Percentiles rank a stretch among this genome's conserved stretches.
Conservation (phyloP, 2,113 vertebrate species). For the Phaethornis superciliosus region DNA sequence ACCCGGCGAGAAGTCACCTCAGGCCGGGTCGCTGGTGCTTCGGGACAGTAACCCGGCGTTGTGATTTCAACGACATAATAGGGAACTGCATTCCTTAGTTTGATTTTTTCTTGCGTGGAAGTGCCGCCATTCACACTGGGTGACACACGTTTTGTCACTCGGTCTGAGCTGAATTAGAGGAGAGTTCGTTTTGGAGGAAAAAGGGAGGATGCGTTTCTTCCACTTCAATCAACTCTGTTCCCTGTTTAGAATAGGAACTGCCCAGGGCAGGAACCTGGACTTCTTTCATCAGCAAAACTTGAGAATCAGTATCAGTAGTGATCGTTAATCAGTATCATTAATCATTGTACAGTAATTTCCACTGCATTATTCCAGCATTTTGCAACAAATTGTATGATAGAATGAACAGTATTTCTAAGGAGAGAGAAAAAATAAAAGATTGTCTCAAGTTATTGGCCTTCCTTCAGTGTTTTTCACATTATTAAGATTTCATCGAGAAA, state of each 20-base stretch:
- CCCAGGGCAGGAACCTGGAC: neutral
- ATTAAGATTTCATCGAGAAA: neutral
- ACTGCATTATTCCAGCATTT: rapidly evolving
- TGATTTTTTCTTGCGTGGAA: neutral
- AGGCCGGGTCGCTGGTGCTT: neutral
- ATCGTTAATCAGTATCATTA: neutral
- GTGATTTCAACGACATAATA: rapidly evolving
- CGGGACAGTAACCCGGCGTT: too few relatives aligned
- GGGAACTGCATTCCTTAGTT: rapidly evolving
- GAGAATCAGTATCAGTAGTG: neutral
- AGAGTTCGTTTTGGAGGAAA: neutral
- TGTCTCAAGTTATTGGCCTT: neutral
- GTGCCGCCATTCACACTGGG: neutral
- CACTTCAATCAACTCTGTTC: rapidly evolving
- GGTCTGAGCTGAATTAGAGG: neutral
- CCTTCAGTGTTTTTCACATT: too few relatives aligned
- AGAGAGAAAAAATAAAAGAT: neutral
- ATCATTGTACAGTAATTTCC: neutral
- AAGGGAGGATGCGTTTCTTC: neutral
- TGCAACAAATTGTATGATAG: neutral
- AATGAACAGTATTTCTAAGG: neutral
- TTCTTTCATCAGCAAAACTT: neutral
- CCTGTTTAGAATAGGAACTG: neutral
- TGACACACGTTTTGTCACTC: rapidly evolving
- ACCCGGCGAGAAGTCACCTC: neutral